A percentile compares a stretch with the other conserved stretches of the same genome.
Conservation (phyloP, 92 coral and sea anemone genomes). For the Epizoanthus rinbou region DNA sequence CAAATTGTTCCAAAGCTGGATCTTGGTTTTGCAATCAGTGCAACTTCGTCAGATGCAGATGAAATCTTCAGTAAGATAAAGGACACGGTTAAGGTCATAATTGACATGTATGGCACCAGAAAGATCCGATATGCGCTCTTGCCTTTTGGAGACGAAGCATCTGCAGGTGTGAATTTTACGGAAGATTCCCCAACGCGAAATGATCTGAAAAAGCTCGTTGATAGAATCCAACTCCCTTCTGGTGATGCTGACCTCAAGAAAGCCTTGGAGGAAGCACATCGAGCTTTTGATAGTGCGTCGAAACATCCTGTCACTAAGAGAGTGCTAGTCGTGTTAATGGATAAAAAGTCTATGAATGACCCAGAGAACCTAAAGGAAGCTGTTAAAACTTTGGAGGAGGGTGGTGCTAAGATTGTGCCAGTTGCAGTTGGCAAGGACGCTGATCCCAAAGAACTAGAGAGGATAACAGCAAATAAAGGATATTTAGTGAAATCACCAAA, state of each 20-base stretch:
- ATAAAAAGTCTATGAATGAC: slow-evolving; percentile 64
- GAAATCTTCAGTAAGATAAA: slow-evolving; percentile 61
- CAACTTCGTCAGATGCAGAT: slow-evolving; percentile 50
- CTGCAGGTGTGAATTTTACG: not conserved
- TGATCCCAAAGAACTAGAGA: slow-evolving; percentile 59
- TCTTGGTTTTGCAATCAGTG: slow-evolving; percentile 49
- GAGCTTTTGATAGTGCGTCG: slow-evolving; percentile 51
- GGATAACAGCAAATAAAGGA: slow-evolving; percentile 73
- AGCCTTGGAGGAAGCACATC: slow-evolving; percentile 69
- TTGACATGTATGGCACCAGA: slow-evolving; percentile 55
- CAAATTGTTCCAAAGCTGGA: not conserved
- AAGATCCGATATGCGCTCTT: slow-evolving; percentile 23
- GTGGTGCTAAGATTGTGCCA: slow-evolving; percentile 69
- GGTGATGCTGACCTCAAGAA: slow-evolving; percentile 68
- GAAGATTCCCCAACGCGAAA: slow-evolving; percentile 5
- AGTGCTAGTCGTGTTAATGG: slow-evolving; percentile 81
- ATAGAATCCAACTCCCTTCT: slow-evolving; percentile 38
- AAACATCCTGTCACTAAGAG: slow-evolving; percentile 64
- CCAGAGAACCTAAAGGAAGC: slow-evolving; percentile 57
- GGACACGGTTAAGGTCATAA: slow-evolving; percentile 66
- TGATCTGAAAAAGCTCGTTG: slow-evolving; percentile 41
- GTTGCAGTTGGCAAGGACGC: slow-evolving; percentile 82
- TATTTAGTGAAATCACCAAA: slow-evolving; percentile 68
- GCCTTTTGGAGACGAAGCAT: slow-evolving; percentile 9
- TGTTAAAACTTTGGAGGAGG: slow-evolving; percentile 57